A percentile compares a stretch with the other conserved stretches of the same genome.
Evolutionary conservation across 2,888 invertebrate species (phyloP).

Genomic region (Pycnomerus fuliginosus): DNA sequence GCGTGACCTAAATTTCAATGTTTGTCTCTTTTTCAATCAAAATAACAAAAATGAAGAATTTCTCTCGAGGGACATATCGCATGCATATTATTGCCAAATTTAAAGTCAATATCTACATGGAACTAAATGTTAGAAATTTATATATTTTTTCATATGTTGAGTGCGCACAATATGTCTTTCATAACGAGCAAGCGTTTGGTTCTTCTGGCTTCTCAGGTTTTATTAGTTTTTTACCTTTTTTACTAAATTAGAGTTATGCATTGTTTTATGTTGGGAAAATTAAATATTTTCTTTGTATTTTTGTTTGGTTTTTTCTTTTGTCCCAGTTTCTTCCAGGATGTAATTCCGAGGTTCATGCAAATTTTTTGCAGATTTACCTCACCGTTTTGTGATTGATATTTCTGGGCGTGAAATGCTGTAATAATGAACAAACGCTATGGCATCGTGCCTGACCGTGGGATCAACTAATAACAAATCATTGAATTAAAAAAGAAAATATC

Average conservation of each 20-base stretch:
- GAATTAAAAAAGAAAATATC: conserved; percentile 43
- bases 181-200: conserved; percentile 12
- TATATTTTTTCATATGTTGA: conserved; percentile 49
- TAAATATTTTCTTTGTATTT: conserved; percentile 40
- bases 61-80: conserved; percentile 46
- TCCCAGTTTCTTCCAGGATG: conserved; percentile 22
- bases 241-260: conserved; percentile 35
- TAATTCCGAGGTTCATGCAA: conserved; percentile 15
- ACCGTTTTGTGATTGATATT: conserved; percentile 41
- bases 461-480: conserved; percentile 55
- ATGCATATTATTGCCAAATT: conserved; percentile 60
- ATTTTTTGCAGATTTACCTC: conserved; percentile 28
- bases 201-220: conserved; percentile 41
- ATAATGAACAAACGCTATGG: conserved; percentile 47
- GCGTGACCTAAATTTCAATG: conserved; percentile 36
- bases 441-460: conserved; percentile 54
- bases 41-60: conserved; percentile 32
- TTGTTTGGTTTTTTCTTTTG: conserved; percentile 35
- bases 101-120: conserved; percentile 63
- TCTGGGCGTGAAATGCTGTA: conserved; percentile 49
- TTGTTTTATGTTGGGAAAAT: conserved; percentile 30
- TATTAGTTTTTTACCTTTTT: conserved; percentile 33
- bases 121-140: conserved; percentile 51
- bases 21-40: conserved; percentile 32
- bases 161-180: conserved; percentile 48